Evolutionary conservation across 2,888 invertebrate species (phyloP), one percentile per base, ranked within the genome.

Genomic region (Nomada fucata): DNA sequence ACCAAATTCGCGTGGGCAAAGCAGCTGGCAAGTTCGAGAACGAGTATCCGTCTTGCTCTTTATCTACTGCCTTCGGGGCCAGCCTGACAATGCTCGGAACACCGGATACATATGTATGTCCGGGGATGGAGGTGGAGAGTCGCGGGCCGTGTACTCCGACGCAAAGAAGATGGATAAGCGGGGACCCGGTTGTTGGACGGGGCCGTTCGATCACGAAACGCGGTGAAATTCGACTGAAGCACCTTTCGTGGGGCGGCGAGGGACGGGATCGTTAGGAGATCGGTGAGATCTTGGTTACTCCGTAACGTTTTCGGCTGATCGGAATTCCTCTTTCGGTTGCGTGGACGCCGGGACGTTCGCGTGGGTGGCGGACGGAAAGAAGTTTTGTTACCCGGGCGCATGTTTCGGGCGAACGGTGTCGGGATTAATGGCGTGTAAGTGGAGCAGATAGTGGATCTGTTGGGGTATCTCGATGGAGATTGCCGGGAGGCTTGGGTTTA

Each of bases 1-100:
- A 88, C 87, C 84, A 88, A 88, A 88, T 88, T 88, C 79, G 87
- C 87, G 87, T 88, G 87, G 87, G 87, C 75, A 82, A 82, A 23
- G 64, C 87, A 73, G 74, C 78, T 79, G 83, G 80, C 77, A 73
- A 69, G 78, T 82, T 85, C 81, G 85, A 82, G 86, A 85, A 80
- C 82, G 86, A 59, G 84, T 88, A 83, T 84, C 82, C 84, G 87
- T 84, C 82, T 82, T 78, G 87, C 74, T 84, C 86, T 88, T 88
- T 88, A 88, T 88, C 86, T 83, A 74, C 87, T 20, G 79, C 76
- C 83, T 83, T 80, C 76, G 57, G 77, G 83, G 81, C 75, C 82
- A 57, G 81, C 71, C 79, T 83, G 84, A 88, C 88, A 83, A 84
- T 87, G 78, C 79, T 73, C 60, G 71, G 79, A 83, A 77, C 75